These are phyloP conservation scores for Heteronetta atricapilla DNA, from an alignment of 2,113 vertebrate genomes.

Conservation along the genomic window DNA sequence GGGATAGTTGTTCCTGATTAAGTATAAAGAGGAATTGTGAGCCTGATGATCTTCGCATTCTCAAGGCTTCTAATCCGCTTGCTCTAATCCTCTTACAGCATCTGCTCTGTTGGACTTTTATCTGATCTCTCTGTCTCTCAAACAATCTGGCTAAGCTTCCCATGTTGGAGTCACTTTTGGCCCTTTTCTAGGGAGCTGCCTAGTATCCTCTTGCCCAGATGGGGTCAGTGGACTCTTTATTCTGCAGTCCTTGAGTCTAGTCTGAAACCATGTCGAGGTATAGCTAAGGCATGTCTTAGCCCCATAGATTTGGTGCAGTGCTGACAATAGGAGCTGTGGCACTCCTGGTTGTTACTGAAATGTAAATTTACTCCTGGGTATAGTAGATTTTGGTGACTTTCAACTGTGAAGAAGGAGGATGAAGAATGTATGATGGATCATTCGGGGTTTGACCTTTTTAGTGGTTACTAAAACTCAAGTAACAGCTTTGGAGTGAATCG, in stretches of 20 bases:
- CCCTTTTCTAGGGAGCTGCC: not conserved
- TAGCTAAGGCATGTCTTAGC: not conserved
- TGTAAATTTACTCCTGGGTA: not conserved
- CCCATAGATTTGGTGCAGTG: not conserved
- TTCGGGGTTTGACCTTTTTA: not conserved
- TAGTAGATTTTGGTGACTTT: not conserved
- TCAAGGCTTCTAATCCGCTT: slow-evolving; percentile 68
- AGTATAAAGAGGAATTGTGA: slow-evolving; percentile 63
- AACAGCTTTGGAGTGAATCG: not conserved
- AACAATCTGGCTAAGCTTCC: slow-evolving; percentile 37
- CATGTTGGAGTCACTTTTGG: slow-evolving; percentile 10
- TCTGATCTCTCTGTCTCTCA: slow-evolving; percentile 69
- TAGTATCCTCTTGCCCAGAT: not conserved
- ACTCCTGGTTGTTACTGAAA: not conserved
- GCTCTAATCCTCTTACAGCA: slow-evolving; percentile 75
- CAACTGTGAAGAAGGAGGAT: not conserved
- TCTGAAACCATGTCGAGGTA: not conserved
- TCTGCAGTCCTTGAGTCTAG: not conserved
- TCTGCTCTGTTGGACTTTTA: slow-evolving; percentile 66
- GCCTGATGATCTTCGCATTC: slow-evolving; percentile 58
- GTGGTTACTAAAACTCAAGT: not conserved
- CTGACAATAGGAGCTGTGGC: not conserved
- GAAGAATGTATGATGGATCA: not conserved
- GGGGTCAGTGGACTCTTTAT: not conserved
- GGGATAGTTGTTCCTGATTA: slow-evolving; percentile 51